A percentile compares a stretch with the other conserved stretches of the same genome.
These are phyloP conservation scores for Oncopodura yosiiana DNA, from an alignment of 1,140 invertebrate genomes.

Conservation along the genomic window DNA sequence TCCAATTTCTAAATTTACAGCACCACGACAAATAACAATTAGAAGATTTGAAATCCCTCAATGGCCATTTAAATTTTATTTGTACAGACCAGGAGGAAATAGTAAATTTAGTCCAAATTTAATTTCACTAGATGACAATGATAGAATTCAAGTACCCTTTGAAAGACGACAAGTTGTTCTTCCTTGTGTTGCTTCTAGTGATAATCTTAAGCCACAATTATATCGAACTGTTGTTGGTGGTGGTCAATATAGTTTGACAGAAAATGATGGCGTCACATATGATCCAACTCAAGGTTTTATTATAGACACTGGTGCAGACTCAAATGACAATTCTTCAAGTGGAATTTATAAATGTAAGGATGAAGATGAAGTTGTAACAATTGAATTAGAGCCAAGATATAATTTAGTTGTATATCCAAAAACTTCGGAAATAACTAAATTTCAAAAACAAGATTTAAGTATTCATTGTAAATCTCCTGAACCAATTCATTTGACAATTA, in stretches of 20 bases:
- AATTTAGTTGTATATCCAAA: no score
- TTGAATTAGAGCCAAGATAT: no score
- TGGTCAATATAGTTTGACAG: neutral
- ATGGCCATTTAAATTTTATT: neutral
- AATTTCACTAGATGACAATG: no score
- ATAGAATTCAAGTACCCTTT: no score
- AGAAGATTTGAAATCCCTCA: neutral
- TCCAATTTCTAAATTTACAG: neutral
- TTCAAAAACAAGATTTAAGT: no score
- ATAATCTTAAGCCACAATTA: neutral
- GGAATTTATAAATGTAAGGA: constrained; percentile 2
- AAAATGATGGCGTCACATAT: neutral
- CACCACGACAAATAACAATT: neutral
- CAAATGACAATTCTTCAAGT: neutral
- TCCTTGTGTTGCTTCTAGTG: constrained; percentile 9
- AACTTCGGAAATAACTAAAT: no score
- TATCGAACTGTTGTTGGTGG: neutral
- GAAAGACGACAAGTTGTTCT: no score
- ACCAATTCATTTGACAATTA: no score
- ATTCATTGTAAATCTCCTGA: no score
- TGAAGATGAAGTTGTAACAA: no score
- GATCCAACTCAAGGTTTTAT: neutral
- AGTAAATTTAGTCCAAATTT: no score
- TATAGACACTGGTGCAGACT: constrained; percentile 3
- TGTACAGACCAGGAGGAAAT: constrained; percentile 6